Evolutionary conservation across 2,797 vertebrate genomes (phyloP).

Genomic region (Menidia menidia): DNA sequence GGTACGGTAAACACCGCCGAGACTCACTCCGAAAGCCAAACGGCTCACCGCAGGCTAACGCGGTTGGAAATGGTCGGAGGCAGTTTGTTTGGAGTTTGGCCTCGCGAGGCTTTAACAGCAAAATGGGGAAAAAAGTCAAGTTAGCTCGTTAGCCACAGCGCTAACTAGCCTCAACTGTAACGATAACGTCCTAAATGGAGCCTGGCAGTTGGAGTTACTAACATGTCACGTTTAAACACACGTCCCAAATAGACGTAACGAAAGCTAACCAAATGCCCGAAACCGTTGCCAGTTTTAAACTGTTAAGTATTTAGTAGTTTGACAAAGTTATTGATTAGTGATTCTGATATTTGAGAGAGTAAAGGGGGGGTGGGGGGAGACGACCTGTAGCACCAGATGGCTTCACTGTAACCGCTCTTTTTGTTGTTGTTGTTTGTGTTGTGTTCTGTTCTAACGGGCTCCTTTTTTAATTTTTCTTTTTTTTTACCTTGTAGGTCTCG

Average conservation of each 20-base stretch:
- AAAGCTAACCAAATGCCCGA: background rate
- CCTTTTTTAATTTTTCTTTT: constrained; percentile 8
- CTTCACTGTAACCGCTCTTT: constrained; percentile 44
- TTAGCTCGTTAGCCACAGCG: constrained; percentile 73
- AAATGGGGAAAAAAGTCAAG: constrained; percentile 48
- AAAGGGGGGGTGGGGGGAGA: constrained; percentile 23
- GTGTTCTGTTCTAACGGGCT: constrained; percentile 25
- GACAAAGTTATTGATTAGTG: constrained; percentile 68
- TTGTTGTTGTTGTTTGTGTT: background rate
- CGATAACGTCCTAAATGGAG: constrained; percentile 55
- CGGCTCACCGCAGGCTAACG: constrained; percentile 30
- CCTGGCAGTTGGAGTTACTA: constrained; percentile 43
- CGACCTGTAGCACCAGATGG: constrained; percentile 65
- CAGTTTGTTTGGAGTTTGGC: constrained; percentile 37
- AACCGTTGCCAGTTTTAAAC: fast-evolving
- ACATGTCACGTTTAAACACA: constrained; percentile 56
- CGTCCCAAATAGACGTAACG: background rate
- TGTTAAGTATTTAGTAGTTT: constrained; percentile 42
- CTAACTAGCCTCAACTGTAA: constrained; percentile 75
- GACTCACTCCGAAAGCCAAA: constrained; percentile 41
- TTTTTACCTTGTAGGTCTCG: constrained; percentile 87
- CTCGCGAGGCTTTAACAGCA: constrained; percentile 23
- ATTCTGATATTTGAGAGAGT: constrained; percentile 14
- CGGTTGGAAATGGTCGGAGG: constrained; percentile 4
- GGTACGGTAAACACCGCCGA: constrained; percentile 59